Conservation (phyloP, 1,140 invertebrate species). For the Drosophila malerkotliana region DNA sequence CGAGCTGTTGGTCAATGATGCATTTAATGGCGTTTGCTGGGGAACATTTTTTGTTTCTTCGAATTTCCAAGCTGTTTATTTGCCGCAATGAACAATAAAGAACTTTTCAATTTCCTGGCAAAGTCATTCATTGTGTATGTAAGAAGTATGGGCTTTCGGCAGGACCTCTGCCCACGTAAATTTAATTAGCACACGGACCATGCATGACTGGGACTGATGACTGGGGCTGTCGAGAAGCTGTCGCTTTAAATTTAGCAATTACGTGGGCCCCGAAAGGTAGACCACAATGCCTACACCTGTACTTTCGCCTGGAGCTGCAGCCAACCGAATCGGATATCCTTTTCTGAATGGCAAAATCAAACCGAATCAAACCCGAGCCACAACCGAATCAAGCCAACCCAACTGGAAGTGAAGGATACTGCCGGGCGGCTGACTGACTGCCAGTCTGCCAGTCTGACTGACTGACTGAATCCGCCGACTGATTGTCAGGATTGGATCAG, state of each 20-base stretch:
- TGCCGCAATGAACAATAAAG: slow-evolving; percentile 31
- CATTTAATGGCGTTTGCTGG: slow-evolving; percentile 74
- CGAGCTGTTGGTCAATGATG: slow-evolving; percentile 67
- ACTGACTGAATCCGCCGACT: slow-evolving; percentile 23
- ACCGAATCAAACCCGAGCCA: slow-evolving; percentile 22
- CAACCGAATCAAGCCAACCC: slow-evolving; percentile 53
- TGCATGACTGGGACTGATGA: slow-evolving; percentile 49
- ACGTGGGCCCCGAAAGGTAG: slow-evolving; percentile 28
- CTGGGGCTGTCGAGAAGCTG: slow-evolving; percentile 5
- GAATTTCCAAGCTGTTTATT: slow-evolving; percentile 34
- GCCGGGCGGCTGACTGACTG: slow-evolving; percentile 26
- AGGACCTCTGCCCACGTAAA: slow-evolving; percentile 32
- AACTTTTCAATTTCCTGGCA: slow-evolving; percentile 54
- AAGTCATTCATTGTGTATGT: slow-evolving; percentile 17
- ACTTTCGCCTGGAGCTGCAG: not conserved
- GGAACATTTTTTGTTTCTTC: slow-evolving; percentile 12
- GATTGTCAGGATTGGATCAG: slow-evolving; percentile 23
- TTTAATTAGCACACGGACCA: slow-evolving; percentile 58
- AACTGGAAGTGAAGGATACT: slow-evolving; percentile 75
- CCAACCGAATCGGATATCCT: slow-evolving; percentile 63
- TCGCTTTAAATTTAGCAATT: slow-evolving; percentile 66
- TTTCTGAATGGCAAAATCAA: slow-evolving; percentile 55
- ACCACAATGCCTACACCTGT: not conserved
- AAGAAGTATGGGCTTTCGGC: not conserved
- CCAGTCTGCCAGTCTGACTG: slow-evolving; percentile 35